Conservation (phyloP, 1,140 invertebrate species). For the Brachionus sp. region DNA sequence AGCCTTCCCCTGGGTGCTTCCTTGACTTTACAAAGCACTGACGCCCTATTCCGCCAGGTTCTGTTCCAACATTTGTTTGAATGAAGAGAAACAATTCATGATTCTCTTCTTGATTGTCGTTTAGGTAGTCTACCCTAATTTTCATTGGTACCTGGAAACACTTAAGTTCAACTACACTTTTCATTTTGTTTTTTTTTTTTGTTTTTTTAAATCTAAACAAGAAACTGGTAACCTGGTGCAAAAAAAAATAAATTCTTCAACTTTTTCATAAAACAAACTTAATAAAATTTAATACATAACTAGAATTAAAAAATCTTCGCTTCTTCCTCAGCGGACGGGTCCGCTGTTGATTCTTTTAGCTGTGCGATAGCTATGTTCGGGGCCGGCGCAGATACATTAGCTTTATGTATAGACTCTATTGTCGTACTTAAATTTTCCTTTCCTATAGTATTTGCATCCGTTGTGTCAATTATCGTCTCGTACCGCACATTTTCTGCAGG, state of each 20-base stretch:
- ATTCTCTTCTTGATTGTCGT: neutral
- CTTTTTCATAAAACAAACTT: neutral
- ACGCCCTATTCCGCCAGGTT: too few relatives aligned
- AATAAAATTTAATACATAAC: neutral
- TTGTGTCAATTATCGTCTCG: neutral
- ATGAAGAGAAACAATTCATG: neutral
- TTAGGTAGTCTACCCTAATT: neutral
- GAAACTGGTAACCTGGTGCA: neutral
- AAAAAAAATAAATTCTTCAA: neutral
- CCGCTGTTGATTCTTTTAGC: neutral
- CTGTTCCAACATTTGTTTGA: neutral
- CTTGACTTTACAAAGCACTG: neutral
- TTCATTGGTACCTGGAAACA: neutral
- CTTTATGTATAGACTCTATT: neutral
- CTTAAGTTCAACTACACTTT: neutral
- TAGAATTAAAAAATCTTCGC: too few relatives aligned
- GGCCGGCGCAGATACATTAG: neutral
- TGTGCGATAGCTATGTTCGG: neutral
- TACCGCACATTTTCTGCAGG: neutral
- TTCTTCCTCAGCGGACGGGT: neutral
- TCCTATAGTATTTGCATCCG: neutral
- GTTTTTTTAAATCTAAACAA: neutral
- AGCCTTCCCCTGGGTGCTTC: neutral
- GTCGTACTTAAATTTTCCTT: neutral
- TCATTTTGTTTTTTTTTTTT: neutral